Evolutionary conservation across 1,140 invertebrate species (phyloP).

Genomic region (Melanaphis sacchari): DNA sequence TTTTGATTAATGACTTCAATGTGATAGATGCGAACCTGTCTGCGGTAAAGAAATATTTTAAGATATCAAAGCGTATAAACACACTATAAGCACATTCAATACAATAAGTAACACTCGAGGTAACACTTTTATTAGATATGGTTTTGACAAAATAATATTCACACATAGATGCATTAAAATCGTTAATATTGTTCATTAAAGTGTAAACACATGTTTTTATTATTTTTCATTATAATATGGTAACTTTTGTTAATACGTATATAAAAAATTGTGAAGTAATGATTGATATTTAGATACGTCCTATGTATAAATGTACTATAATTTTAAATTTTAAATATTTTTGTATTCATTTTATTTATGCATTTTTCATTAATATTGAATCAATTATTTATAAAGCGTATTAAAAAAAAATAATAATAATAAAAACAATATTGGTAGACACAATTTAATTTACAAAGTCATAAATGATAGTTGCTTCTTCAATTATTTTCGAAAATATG

Average conservation of each 20-base stretch:
- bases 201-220: not conserved
- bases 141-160: not conserved
- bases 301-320: not conserved
- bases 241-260: not conserved
- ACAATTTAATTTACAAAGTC: not conserved
- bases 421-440: not conserved
- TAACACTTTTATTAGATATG: not conserved
- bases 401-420: not conserved
- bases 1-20: conserved; percentile 19
- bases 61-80: not conserved
- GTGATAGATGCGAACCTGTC: not conserved
- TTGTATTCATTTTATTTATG: not conserved
- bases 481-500: not conserved
- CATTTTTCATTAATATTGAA: too few relatives aligned
- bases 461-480: not conserved
- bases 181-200: not conserved
- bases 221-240: not conserved
- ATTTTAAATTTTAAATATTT: not conserved
- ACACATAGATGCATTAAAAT: not conserved
- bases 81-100: not conserved
- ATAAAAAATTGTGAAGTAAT: not conserved
- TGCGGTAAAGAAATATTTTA: not conserved
- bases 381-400: not conserved
- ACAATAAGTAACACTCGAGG: not conserved
- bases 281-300: not conserved